Percentiles rank a stretch among this genome's conserved stretches.
phyloP scores from a whole-genome alignment of 2,113 vertebrate genomes.

The Pelobates fuscus region DNA sequence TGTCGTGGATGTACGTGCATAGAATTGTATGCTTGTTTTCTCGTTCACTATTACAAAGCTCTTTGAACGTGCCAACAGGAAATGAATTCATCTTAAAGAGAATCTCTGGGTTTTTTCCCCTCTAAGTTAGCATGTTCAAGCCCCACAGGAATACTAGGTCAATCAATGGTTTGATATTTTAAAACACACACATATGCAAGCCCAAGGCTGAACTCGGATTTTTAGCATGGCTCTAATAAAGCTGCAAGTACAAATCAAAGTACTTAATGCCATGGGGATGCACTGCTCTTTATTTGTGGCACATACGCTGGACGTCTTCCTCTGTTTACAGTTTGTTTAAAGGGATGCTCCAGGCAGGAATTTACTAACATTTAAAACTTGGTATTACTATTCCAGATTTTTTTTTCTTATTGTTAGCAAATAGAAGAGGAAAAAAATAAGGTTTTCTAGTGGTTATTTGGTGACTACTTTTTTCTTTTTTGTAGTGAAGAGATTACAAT shows the following conservation, averaged over 20 bases:
- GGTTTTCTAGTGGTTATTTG: too few relatives aligned
- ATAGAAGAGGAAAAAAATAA: neutral
- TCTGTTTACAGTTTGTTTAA: neutral
- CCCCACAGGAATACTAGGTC: conserved; percentile 7
- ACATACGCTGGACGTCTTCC: neutral
- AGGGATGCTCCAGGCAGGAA: too few relatives aligned
- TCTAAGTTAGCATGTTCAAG: neutral
- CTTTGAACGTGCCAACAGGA: neutral
- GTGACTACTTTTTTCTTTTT: neutral
- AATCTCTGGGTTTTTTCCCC: too few relatives aligned
- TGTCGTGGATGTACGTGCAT: neutral
- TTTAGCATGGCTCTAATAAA: conserved; percentile 4
- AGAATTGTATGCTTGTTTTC: neutral
- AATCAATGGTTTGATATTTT: conserved; percentile 23
- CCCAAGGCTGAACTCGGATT: conserved; percentile 21
- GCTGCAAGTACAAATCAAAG: conserved; percentile 16
- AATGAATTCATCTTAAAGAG: conserved; percentile 7
- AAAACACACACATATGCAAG: conserved; percentile 8
- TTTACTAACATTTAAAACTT: too few relatives aligned
- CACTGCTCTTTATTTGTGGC: neutral
- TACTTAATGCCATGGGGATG: conserved; percentile 16
- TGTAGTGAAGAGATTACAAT: too few relatives aligned
- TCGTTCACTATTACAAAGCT: conserved; percentile 14
- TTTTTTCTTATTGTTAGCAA: too few relatives aligned
- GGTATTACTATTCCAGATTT: too few relatives aligned